Base-by-base conservation (phyloP, 1,140 invertebrate genomes). In the Ptiloglossa arizonensis region DNA sequence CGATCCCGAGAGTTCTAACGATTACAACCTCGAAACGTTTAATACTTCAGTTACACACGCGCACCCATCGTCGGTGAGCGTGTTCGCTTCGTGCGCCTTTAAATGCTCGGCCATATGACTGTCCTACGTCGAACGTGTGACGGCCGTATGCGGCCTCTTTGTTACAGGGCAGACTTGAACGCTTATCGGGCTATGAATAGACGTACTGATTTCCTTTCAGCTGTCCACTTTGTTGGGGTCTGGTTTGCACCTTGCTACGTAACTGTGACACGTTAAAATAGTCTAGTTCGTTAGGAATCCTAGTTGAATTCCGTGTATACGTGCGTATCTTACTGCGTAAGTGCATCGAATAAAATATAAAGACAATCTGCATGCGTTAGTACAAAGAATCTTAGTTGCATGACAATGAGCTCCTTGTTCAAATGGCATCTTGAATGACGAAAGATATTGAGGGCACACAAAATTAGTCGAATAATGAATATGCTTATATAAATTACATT, bases 121-220 rank as follows among this genome's bases (percentile, higher is more conserved):
- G 73, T 59, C 52, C 64, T 69, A 76, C 54, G 44, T 60, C 50
- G 62, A 29, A 71, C 38, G 54, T 46, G 74, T 60, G 78, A 76
- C 48, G 59, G 56, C 80, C 70, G 68, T 70, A 73, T 74, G 73
- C 75, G 75, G 75, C 60, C 81, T 69, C 81, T 82, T 86, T 86
- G 81, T 87, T 82, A 80, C 63, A 76, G 35, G 32, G 52, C 54
- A 79, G 74, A 79, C 80, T 73, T 79, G 82, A 82, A 86, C 74
- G 86, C 78, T 86, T 84, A 85, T 87, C 76, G 79, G 76, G 80
- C 88, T 89, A 89, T 89, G 87, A 89, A 89, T 89, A 89, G 87
- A 77, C 82, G 87, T 79, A 82, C 86, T 82, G 85, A 88, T 89
- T 89, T 87, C 81, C 86, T 83, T 88, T 87, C 85, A 80, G 81